Evolutionary conservation across 2,888 invertebrate genomes (phyloP), one percentile per base, ranked within the genome.

Genomic region (Halocaridina rubra): DNA sequence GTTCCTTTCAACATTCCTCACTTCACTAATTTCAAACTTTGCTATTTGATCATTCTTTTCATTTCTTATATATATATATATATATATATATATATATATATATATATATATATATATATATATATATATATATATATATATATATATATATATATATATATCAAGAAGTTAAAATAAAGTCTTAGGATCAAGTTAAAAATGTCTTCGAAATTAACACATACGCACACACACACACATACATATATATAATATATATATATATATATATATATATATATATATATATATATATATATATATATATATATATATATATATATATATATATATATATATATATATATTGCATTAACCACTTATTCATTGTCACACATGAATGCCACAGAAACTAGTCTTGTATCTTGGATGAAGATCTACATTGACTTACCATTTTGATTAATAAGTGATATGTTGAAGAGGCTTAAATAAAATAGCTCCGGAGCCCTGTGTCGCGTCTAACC

Each of bases 401-500:
- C n/a, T n/a, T n/a, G n/a, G n/a, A n/a, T n/a, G n/a, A 33, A 32
- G 8, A 30, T 2, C 7, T 2, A 69, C 19, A 22, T 29, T 24
- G 24, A 71, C 79, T 79, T 39, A 79, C 79, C 79, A 79, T 79
- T 30, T 69, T 79, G 69, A 46, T 3, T 71, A 13, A 29, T 19
- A 30, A 30, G 16, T 8, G 19, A n/a, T 19, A 76, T 7, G 24
- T 64, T 5, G 39, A 33, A 39, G 24, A 30, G 30, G 32, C 24
- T 59, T 30, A 53, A 57, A 29, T 22, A 33, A n/a, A 5, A 27
- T 4, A 33, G 39, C 13, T 22, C 27, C 24, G 4, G n/a, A 39
- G 57, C 39, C 59, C 29, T 22, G n/a, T n/a, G 32, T 57, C 74
- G 81, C 81, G 81, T 81, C 81, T 81, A 81, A 81, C 81, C 22